phyloP scores from a whole-genome alignment of 2,113 vertebrate species.

The Genyomyrus donnyi region DNA sequence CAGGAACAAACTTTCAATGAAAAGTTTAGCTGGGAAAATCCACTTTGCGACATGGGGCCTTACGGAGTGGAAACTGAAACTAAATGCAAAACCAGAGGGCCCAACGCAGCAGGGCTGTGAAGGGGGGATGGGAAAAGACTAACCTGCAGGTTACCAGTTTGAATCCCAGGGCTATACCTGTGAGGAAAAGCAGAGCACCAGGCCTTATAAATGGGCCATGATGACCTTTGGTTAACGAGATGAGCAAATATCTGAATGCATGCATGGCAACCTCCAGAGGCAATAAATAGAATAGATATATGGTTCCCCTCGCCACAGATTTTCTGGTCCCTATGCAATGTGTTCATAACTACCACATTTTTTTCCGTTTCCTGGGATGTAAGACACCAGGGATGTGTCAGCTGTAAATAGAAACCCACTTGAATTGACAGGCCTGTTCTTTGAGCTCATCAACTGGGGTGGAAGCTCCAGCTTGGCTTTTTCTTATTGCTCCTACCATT shows the following conservation, averaged over 20 bases:
- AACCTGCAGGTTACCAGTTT: neutral
- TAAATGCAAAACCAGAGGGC: neutral
- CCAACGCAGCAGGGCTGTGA: neutral
- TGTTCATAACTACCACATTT: slow-evolving; percentile 9
- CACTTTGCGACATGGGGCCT: neutral
- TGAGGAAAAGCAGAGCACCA: neutral
- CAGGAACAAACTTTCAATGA: neutral
- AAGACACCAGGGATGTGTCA: neutral
- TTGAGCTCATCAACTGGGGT: neutral
- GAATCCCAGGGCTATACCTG: neutral
- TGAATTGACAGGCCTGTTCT: neutral
- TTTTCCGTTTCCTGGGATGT: neutral
- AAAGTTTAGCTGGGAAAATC: neutral
- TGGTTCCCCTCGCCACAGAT: neutral
- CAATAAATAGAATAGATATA: neutral
- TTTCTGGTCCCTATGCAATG: neutral
- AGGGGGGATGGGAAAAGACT: neutral
- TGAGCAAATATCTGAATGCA: neutral
- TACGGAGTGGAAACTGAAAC: neutral
- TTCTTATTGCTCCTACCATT: slow-evolving; percentile 18
- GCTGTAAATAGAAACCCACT: neutral
- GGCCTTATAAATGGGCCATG: neutral
- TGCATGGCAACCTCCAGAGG: neutral
- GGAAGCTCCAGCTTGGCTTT: slow-evolving; percentile 3
- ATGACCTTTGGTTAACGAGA: neutral